Percentiles rank a stretch among this genome's conserved stretches.
These are phyloP conservation scores for Dicycla oo DNA, from an alignment of 2,888 invertebrate genomes.

Conservation along the genomic window DNA sequence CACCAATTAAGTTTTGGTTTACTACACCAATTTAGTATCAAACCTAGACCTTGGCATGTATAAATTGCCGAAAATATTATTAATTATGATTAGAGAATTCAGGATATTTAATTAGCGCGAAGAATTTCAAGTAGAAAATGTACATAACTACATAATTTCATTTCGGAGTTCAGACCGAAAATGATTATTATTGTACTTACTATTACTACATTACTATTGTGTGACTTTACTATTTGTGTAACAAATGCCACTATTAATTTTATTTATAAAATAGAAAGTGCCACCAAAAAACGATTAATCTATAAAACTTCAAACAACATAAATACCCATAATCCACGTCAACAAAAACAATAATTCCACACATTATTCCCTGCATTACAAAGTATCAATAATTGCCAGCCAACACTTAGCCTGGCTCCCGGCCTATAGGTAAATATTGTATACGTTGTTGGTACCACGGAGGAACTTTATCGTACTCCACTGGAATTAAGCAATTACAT, in stretches of 20 bases:
- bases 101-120: neutral
- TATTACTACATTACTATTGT: neutral
- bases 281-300: neutral
- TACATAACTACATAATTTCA: neutral
- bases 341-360: conserved; percentile 19
- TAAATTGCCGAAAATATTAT: conserved; percentile 13
- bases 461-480: conserved; percentile 78
- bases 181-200: neutral
- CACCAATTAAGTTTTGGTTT: conserved; percentile 53
- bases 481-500: conserved; percentile 86
- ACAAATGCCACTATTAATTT: neutral
- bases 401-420: conserved; percentile 47
- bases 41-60: conserved; percentile 31
- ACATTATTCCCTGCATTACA: conserved; percentile 14
- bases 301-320: neutral
- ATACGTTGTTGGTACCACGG: conserved; percentile 66
- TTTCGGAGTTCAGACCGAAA: neutral
- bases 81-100: conserved; percentile 7
- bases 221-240: neutral
- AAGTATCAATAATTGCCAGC: conserved; percentile 44
- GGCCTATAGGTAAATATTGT: conserved; percentile 67
- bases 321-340: neutral
- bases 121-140: neutral
- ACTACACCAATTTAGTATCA: conserved; percentile 40
- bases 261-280: neutral